phyloP scores from a whole-genome alignment of 2,888 invertebrate species.

The Cabera pusaria region DNA sequence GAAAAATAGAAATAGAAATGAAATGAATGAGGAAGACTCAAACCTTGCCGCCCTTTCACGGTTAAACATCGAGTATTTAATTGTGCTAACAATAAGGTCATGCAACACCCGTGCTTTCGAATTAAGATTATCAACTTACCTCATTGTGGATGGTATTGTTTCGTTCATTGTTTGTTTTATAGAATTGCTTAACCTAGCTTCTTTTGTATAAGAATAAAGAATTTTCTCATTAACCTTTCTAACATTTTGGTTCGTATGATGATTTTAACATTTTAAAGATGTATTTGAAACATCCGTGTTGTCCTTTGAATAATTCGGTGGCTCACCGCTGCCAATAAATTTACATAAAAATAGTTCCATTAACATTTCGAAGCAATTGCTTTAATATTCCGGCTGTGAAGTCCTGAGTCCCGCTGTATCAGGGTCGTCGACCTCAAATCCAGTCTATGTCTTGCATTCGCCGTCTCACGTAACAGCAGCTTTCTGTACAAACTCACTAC shows the following conservation, averaged over 20 bases:
- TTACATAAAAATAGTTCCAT: constrained; percentile 20
- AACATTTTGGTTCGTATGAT: too few relatives aligned
- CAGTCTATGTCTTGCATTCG: constrained; percentile 78
- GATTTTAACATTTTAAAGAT: too few relatives aligned
- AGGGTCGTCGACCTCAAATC: constrained; percentile 74
- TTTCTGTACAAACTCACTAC: constrained; percentile 56
- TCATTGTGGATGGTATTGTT: constrained; percentile 41
- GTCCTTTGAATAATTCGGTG: constrained; percentile 7
- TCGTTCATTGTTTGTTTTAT: constrained; percentile 36
- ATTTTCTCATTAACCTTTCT: too few relatives aligned
- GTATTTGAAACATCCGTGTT: constrained; percentile 4
- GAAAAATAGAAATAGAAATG: constrained; percentile 35
- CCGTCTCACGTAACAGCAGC: constrained; percentile 74
- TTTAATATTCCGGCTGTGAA: constrained; percentile 71
- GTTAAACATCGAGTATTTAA: constrained; percentile 59
- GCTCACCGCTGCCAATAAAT: constrained; percentile 19
- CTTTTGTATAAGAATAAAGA: too few relatives aligned
- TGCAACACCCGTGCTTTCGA: constrained; percentile 60
- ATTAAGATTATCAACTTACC: constrained; percentile 47
- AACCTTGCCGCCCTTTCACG: constrained; percentile 52
- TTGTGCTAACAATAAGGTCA: constrained; percentile 66
- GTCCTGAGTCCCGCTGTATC: constrained; percentile 77
- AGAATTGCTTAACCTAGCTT: constrained; percentile 14
- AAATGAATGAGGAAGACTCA: constrained; percentile 8
- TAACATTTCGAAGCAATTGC: constrained; percentile 34